Conservation (phyloP, 2,888 invertebrate species). For the Proisotoma minuta region DNA sequence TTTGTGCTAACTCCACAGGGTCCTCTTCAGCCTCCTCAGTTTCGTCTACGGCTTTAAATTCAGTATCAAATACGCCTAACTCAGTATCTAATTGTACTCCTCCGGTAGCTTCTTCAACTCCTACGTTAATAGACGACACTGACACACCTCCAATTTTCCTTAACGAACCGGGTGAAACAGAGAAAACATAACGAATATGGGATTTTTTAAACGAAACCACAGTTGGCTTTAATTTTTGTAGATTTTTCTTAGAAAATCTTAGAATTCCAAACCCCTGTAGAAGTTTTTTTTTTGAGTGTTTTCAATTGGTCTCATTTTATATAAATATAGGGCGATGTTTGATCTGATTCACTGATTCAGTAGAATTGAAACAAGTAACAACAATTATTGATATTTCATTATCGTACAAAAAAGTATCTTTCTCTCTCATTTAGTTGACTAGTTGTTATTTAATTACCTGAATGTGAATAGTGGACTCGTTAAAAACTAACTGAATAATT, state of each 20-base stretch:
- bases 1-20: constrained; percentile 31
- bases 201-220: too few species aligned
- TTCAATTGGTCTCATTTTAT: constrained; percentile 1
- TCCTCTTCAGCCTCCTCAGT: constrained; percentile 32
- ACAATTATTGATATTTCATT: constrained; percentile 13
- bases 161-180: background rate
- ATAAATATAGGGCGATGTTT: background rate
- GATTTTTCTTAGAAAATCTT: too few species aligned
- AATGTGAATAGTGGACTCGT: too few species aligned
- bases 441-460: too few species aligned
- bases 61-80: constrained; percentile 36
- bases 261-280: too few species aligned
- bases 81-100: constrained; percentile 38
- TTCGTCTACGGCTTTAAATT: constrained; percentile 38
- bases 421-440: too few species aligned
- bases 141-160: background rate
- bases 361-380: background rate
- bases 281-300: background rate
- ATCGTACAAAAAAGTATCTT: constrained; percentile 13
- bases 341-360: too few species aligned
- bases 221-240: too few species aligned
- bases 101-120: constrained; percentile 33
- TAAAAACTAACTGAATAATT: too few species aligned
- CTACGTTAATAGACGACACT: constrained; percentile 35
- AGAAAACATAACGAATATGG: too few species aligned